These are phyloP conservation scores for Malurus alboscapulatus DNA, from an alignment of 2,113 vertebrate genomes.

Conservation along the genomic window DNA sequence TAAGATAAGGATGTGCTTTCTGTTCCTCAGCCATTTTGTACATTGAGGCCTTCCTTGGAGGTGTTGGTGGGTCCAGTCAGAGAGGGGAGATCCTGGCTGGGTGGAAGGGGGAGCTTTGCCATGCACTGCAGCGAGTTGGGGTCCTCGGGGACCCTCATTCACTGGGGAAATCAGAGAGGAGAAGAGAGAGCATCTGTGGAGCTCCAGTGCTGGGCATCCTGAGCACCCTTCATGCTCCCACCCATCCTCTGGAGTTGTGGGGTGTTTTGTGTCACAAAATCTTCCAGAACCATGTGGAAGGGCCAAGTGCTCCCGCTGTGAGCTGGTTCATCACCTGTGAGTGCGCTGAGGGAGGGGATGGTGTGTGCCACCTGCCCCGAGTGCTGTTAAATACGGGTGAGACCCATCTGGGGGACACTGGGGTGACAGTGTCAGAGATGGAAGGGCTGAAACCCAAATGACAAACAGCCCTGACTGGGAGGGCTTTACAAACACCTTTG, in stretches of 20 bases:
- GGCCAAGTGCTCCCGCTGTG: rapidly evolving
- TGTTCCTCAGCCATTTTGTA: constrained; percentile 64
- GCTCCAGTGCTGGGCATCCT: background rate
- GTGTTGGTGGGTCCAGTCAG: background rate
- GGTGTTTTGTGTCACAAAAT: background rate
- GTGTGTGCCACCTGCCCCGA: rapidly evolving
- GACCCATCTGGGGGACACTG: background rate
- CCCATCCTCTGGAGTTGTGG: background rate
- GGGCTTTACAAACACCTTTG: background rate
- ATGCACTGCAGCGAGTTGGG: rapidly evolving
- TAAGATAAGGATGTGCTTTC: background rate
- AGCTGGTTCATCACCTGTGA: background rate
- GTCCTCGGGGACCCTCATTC: background rate
- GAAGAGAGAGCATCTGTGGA: background rate
- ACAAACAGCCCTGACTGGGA: rapidly evolving
- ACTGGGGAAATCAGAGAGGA: background rate
- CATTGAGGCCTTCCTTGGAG: background rate
- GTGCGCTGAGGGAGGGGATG: rapidly evolving
- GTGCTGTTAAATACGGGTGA: background rate
- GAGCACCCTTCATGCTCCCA: background rate
- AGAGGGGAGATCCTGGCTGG: background rate
- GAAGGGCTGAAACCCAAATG: background rate
- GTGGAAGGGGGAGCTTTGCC: background rate
- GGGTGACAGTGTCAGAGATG: background rate
- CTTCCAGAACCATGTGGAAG: background rate